Base-by-base conservation (phyloP, 1,140 invertebrate genomes). In the Piezodorus guildinii region DNA sequence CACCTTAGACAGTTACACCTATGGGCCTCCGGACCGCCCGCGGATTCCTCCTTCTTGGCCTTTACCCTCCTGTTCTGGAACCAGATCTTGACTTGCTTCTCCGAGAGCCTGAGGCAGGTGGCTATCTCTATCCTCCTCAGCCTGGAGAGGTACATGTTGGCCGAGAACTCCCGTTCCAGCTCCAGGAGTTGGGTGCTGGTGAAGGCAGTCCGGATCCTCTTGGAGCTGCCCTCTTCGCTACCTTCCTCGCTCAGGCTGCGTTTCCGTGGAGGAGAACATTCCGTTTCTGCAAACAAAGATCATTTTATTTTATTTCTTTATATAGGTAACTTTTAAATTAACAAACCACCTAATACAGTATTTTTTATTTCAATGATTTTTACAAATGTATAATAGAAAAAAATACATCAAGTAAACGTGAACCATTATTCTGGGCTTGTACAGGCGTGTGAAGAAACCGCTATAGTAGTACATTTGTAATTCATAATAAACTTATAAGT, bases 1-100 rank as follows among this genome's bases (percentile, higher is more conserved):
- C 34, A 56, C 52, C 52, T 56, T 10, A 56, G 52, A 25, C 52
- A 56, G 15, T 56, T 19, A 14, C 52, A 56, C 23, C 52, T 56
- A 23, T 56, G 21, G 2, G 10, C 46, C 8, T 56, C 52, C 2
- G 17, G 52, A 8, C 54, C 62, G 5, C 56, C 60, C 8, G 59
- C 67, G 39, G 56, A 56, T 54, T 66, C 65, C 75, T 94, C 91
- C 74, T 97, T 98, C 83, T 98, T 98, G 77, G 97, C 84, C 77
- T 98, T 98, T 91, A 98, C 98, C 75, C 95, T 84, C 71, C 95
- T 82, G 81, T 98, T 98, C 79, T 98, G 94, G 80, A 98, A 98
- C 94, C 94, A 97, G 74, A 97, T 98, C 84, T 98, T 98, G 73
- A 98, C 96, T 79, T 98, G 94, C 75, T 94, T 82, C 79, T 98